Evolutionary conservation across 2,888 invertebrate genomes (phyloP).

Genomic region (Scaptomyza flava): DNA sequence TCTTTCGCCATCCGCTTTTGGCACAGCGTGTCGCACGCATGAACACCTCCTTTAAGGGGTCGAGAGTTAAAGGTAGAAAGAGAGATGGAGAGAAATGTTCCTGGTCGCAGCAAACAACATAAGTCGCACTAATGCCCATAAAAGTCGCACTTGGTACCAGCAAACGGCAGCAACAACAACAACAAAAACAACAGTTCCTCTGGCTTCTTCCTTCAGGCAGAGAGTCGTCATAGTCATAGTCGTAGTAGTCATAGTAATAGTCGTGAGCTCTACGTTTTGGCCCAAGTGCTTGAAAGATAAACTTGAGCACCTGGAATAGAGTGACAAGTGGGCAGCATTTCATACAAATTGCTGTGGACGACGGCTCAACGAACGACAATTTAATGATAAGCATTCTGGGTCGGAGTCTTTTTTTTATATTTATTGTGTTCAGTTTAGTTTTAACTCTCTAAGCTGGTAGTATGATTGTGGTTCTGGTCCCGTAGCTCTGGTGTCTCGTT

Average conservation of each 20-base stretch:
- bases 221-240: conserved; percentile 15
- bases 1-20: neutral
- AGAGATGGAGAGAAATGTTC: conserved; percentile 33
- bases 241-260: conserved; percentile 12
- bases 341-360: conserved; percentile 76
- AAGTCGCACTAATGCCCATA: conserved; percentile 79
- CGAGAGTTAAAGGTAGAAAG: conserved; percentile 15
- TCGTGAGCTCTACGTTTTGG: conserved; percentile 52
- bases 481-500: conserved; percentile 22
- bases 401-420: conserved; percentile 20
- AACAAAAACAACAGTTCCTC: conserved; percentile 3
- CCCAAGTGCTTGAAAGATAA: conserved; percentile 78
- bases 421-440: conserved; percentile 4
- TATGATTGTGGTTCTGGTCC: conserved; percentile 3
- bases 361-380: conserved; percentile 65
- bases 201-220: conserved; percentile 11
- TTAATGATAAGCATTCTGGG: conserved; percentile 73
- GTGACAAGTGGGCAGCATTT: conserved; percentile 79
- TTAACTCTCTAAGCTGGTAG: conserved; percentile 11
- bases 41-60: conserved; percentile 66
- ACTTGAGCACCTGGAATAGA: conserved; percentile 77
- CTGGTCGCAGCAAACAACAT: conserved; percentile 71
- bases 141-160: conserved; percentile 67
- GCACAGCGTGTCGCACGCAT: conserved; percentile 77
- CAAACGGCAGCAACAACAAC: conserved; percentile 10